Percentiles rank a stretch among this genome's conserved stretches.
These are phyloP conservation scores for Hiodon alosoides DNA, from an alignment of 2,113 vertebrate species.

Conservation along the genomic window DNA sequence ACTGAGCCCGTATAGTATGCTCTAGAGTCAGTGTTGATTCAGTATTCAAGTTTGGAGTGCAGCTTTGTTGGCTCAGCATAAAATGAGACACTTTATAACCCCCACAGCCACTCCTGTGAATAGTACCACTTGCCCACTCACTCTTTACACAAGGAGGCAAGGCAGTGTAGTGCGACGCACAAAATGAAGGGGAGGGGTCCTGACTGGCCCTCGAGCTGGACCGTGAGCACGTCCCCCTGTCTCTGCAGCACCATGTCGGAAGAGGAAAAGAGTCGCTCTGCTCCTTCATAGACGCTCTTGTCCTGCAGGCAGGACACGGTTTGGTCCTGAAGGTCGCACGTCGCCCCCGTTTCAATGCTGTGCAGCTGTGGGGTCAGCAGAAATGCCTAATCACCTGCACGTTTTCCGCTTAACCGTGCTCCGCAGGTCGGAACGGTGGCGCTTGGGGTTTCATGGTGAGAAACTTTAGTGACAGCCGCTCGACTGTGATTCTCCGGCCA, in stretches of 20 bases:
- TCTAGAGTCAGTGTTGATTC: not conserved
- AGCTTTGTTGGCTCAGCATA: too few species aligned
- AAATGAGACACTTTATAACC: not conserved
- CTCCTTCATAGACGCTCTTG: constrained; percentile 50
- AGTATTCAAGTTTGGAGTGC: too few species aligned
- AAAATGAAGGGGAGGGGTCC: constrained; percentile 62
- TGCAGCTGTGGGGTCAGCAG: constrained; percentile 56
- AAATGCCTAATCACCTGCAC: not conserved
- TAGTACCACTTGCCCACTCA: not conserved
- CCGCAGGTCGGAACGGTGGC: too few species aligned
- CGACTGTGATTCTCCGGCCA: too few species aligned
- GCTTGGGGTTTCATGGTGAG: too few species aligned
- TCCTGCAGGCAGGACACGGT: constrained; percentile 51
- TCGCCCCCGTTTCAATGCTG: constrained; percentile 45
- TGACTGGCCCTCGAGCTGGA: constrained; percentile 43
- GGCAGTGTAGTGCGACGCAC: constrained; percentile 66
- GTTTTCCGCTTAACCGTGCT: too few species aligned
- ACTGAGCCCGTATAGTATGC: too few species aligned
- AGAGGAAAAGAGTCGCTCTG: constrained; percentile 62
- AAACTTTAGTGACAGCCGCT: too few species aligned
- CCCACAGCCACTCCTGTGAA: not conserved
- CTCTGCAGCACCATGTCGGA: constrained; percentile 60
- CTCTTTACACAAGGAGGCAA: constrained; percentile 55
- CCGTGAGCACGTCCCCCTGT: constrained; percentile 55
- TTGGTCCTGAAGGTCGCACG: constrained; percentile 45